Conservation (phyloP, 2,113 vertebrate genomes). For the Coracopsis vasa region DNA sequence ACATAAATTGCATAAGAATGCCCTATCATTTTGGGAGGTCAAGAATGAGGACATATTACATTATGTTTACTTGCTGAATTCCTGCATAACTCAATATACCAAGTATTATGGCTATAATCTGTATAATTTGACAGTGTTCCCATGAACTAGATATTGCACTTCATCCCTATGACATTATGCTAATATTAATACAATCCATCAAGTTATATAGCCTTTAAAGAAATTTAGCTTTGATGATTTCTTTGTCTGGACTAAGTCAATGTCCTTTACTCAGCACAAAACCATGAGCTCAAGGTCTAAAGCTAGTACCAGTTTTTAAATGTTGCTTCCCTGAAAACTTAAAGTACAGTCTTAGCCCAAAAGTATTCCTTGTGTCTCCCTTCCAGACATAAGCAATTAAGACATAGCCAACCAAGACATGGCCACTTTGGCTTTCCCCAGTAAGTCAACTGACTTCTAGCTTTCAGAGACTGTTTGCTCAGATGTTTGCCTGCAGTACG, state of each 20-base stretch:
- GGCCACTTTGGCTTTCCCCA: background rate
- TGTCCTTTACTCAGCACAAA: background rate
- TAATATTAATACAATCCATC: constrained; percentile 47
- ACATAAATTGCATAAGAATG: background rate
- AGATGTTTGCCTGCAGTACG: background rate
- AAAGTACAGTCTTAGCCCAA: background rate
- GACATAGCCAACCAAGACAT: background rate
- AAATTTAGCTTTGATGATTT: background rate
- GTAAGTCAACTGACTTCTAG: background rate
- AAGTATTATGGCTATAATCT: background rate
- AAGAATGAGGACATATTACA: background rate
- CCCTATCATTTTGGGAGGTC: background rate
- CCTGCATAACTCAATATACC: background rate
- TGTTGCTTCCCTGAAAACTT: background rate
- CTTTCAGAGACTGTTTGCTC: background rate
- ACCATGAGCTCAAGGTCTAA: background rate
- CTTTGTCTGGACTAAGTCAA: background rate
- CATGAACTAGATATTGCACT: background rate
- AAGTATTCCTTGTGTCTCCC: background rate
- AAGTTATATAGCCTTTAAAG: background rate
- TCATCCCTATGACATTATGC: background rate
- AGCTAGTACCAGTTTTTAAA: background rate
- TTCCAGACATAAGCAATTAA: background rate
- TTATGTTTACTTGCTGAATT: constrained; percentile 16
- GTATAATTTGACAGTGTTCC: constrained; percentile 3